A percentile compares a stretch with the other conserved stretches of the same genome.
Conservation (phyloP, 2,888 invertebrate genomes). For the Camponotus fellah region DNA sequence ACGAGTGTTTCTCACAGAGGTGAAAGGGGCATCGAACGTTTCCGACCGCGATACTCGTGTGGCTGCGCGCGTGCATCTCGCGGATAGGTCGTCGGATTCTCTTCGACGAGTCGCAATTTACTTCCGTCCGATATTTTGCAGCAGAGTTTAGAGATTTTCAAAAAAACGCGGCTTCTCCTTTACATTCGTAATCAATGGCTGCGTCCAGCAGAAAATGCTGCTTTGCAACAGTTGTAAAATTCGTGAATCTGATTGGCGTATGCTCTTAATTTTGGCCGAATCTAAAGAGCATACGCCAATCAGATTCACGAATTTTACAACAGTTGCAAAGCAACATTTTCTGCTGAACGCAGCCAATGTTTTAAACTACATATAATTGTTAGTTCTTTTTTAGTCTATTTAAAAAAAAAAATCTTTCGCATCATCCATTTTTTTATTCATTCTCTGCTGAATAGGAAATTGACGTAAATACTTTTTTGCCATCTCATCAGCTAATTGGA, state of each 20-base stretch:
- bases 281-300: too few relatives aligned
- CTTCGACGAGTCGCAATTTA: background rate
- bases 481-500: background rate
- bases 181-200: background rate
- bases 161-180: background rate
- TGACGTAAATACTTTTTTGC: background rate
- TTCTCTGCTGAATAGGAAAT: background rate
- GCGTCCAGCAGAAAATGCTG: too few relatives aligned
- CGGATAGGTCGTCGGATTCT: background rate
- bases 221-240: too few relatives aligned
- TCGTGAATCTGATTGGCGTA: too few relatives aligned
- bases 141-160: background rate
- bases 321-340: too few relatives aligned
- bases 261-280: too few relatives aligned
- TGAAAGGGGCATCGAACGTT: constrained; percentile 32
- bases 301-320: too few relatives aligned
- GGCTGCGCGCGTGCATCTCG: background rate
- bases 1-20: constrained; percentile 56
- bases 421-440: background rate
- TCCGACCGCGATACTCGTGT: constrained; percentile 17
- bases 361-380: background rate
- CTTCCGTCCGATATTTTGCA: background rate
- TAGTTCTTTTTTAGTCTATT: too few relatives aligned
- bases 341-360: too few relatives aligned
- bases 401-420: background rate